Evolutionary conservation across 37 sponge, comb jelly and placozoan species (phyloP).

Genomic region (Theonella swinhoei): DNA sequence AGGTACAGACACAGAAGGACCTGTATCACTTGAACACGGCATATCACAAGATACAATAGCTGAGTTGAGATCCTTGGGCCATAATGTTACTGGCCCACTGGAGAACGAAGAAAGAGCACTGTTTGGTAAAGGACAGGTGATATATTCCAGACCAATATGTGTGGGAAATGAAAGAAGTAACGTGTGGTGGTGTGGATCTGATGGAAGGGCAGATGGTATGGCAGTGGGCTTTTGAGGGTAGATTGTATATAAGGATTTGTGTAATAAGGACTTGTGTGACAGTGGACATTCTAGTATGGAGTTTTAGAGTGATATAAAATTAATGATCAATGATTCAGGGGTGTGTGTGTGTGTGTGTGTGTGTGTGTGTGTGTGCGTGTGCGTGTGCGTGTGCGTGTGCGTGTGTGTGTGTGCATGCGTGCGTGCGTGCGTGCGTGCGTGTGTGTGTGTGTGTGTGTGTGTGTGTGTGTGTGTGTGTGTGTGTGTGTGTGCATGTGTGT

Average conservation of each 20-base stretch:
- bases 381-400: too few species aligned
- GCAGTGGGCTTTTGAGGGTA: constrained; percentile 75
- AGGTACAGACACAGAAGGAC: constrained; percentile 3
- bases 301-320: not conserved
- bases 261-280: not conserved
- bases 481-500: too few species aligned
- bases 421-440: too few species aligned
- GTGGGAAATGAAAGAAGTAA: not conserved
- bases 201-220: constrained; percentile 77
- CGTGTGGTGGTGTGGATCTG: constrained; percentile 88
- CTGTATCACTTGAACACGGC: constrained; percentile 75
- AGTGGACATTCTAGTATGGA: not conserved
- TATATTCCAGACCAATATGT: constrained; percentile 9
- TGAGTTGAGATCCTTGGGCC: constrained; percentile 58
- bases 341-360: constrained; percentile 1
- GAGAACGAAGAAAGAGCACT: constrained; percentile 35
- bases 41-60: constrained; percentile 13
- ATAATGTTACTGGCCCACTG: constrained; percentile 64
- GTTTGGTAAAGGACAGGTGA: constrained; percentile 88
- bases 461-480: too few species aligned
- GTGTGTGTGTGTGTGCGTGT: not conserved
- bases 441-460: too few species aligned
- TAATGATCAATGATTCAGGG: not conserved
- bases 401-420: too few species aligned
- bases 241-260: not conserved